Conservation (phyloP, 2,797 vertebrate species). For the Phoebastria nigripes region DNA sequence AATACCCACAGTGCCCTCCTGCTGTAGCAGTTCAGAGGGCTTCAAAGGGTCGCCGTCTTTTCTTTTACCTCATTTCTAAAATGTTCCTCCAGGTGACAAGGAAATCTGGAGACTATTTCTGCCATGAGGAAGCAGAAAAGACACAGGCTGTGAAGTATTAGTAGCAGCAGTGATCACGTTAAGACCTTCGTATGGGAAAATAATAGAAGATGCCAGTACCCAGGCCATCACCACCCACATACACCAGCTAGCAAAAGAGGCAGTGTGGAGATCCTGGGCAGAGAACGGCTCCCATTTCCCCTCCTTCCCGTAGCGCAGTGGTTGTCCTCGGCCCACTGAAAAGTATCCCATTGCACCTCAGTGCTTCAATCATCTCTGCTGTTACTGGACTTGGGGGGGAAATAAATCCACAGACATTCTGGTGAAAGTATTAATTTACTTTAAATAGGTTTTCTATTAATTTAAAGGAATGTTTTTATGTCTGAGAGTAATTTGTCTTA, state of each 20-base stretch:
- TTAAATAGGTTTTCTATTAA: neutral
- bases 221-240: neutral
- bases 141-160: neutral
- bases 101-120: neutral
- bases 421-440: neutral
- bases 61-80: neutral
- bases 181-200: neutral
- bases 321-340: neutral
- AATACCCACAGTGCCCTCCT: neutral
- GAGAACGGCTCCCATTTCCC: neutral
- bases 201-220: neutral
- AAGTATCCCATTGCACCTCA: neutral
- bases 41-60: fast-evolving
- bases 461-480: neutral
- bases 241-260: neutral
- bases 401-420: neutral
- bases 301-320: fast-evolving
- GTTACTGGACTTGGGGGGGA: neutral
- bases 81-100: neutral
- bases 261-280: neutral
- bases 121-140: neutral
- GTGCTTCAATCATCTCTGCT: neutral
- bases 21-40: neutral
- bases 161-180: neutral
- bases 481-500: neutral